Evolutionary conservation across 2,888 invertebrate species (phyloP).

Genomic region (Drosophila prolongata): DNA sequence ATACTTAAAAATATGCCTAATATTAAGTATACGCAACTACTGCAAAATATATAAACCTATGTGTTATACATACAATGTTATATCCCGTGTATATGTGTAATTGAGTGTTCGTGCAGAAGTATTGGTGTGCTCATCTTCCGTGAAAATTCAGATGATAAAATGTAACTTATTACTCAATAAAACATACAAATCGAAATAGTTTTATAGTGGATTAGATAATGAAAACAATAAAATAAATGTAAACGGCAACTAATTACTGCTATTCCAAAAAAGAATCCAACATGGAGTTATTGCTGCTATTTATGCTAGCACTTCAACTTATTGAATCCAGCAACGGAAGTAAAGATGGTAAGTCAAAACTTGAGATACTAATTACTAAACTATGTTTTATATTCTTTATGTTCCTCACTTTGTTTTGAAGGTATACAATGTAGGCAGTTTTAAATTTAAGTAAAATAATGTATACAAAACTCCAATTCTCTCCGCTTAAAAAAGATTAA

Average conservation of each 20-base stretch:
- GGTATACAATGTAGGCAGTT: neutral
- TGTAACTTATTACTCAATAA: conserved; percentile 21
- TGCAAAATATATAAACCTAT: conserved; percentile 37
- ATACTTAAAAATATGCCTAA: neutral
- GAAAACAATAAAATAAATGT: conserved; percentile 8
- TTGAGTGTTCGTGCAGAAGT: conserved; percentile 18
- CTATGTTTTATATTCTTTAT: too few relatives aligned
- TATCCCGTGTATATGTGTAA: conserved; percentile 29
- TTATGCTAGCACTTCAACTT: conserved; percentile 52
- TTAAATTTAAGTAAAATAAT: too few relatives aligned
- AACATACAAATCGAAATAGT: conserved; percentile 10
- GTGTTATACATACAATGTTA: conserved; percentile 40
- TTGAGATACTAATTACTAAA: neutral
- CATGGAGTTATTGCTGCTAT: conserved; percentile 50
- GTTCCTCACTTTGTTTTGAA: neutral
- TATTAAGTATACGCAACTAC: conserved; percentile 4
- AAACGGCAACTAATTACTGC: conserved; percentile 10
- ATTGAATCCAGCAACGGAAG: conserved; percentile 52
- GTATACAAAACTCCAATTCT: too few relatives aligned
- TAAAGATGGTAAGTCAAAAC: conserved; percentile 60
- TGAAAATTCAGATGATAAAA: conserved; percentile 30
- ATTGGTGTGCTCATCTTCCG: conserved; percentile 27
- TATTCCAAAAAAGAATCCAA: conserved; percentile 17
- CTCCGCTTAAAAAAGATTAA: too few relatives aligned
- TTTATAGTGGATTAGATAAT: conserved; percentile 9